Base-by-base conservation (phyloP, 2,888 invertebrate genomes). In the Poecilus cupreus region DNA sequence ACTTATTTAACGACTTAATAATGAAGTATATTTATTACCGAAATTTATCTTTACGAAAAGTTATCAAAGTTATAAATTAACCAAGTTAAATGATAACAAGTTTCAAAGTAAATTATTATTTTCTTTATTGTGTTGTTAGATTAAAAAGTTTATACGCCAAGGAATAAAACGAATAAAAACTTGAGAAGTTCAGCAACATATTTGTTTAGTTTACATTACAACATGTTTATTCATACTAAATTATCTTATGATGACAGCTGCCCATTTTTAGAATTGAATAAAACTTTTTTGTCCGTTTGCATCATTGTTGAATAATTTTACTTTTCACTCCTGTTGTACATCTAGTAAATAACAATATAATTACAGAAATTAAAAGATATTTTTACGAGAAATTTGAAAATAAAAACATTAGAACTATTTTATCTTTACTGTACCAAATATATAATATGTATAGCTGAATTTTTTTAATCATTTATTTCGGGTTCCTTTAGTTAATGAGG, bases 231-330 rank as follows among this genome's bases (percentile, higher is more conserved):
- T 68, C 64, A 37, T 37, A 37, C 18, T 13, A 37, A 68, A 68
- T 68, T 37, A 60, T 60, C 60, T 60, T 60, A 32, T 37, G 60
- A 32, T 60, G 37, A 37, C 64, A 68, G 37, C 64, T 68, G 32
- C 64, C 37, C 64, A 68, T 68, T 37, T 68, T 39, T 68, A 68
- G 64, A 37, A 37, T 68, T 68, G 64, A 68, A 68, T 68, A 37
- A 13, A 51, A 18, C 18, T 18, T 68, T 68, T n/a, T 37, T 60
- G n/a, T 60, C 26, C 24, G 24, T 57, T 57, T 57, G 24, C 57
- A 64, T 64, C 32, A 68, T 64, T 64, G 16, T 32, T 68, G 64
- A 68, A 68, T 68, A 32, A 64, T 64, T 64, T 37, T 18, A 68
- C 18, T n/a, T n/a, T n/a, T n/a, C 16, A 64, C 16, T 37, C 64